Percentiles rank a stretch among this genome's conserved stretches.
phyloP scores from a whole-genome alignment of 2,888 invertebrate species.

The Lasioglossum figueresi region DNA sequence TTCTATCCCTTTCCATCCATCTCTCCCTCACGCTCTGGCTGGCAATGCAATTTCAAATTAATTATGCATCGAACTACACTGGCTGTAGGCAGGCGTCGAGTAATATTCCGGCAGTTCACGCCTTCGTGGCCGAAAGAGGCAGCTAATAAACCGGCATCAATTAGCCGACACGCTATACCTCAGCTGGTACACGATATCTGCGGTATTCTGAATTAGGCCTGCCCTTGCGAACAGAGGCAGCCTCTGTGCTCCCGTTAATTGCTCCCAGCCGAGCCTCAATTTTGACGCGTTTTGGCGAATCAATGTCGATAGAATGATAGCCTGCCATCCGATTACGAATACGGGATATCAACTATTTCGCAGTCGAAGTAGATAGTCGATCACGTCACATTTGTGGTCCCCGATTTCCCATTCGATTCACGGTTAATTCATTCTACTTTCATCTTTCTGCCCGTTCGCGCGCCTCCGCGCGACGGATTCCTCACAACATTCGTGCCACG shows the following conservation, averaged over 20 bases:
- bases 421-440: constrained; percentile 43
- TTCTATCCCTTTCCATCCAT: neutral
- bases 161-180: constrained; percentile 79
- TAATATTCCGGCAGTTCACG: constrained; percentile 75
- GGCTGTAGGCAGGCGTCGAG: constrained; percentile 72
- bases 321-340: constrained; percentile 47
- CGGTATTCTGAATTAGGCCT: constrained; percentile 67
- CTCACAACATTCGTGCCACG: neutral
- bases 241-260: constrained; percentile 40
- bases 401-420: neutral
- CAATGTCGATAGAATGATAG: constrained; percentile 61
- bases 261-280: constrained; percentile 53
- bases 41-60: constrained; percentile 70
- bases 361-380: constrained; percentile 11
- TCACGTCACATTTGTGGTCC: neutral
- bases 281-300: constrained; percentile 60
- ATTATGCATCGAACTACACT: constrained; percentile 68
- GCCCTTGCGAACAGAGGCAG: constrained; percentile 29
- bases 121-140: constrained; percentile 78
- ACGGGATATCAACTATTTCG: constrained; percentile 40
- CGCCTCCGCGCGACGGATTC: neutral
- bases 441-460: constrained; percentile 12
- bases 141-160: constrained; percentile 81
- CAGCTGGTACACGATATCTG: constrained; percentile 60
- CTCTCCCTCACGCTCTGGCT: constrained; percentile 26